phyloP scores from a whole-genome alignment of 2,113 vertebrate species.

The Anthoscopus minutus region DNA sequence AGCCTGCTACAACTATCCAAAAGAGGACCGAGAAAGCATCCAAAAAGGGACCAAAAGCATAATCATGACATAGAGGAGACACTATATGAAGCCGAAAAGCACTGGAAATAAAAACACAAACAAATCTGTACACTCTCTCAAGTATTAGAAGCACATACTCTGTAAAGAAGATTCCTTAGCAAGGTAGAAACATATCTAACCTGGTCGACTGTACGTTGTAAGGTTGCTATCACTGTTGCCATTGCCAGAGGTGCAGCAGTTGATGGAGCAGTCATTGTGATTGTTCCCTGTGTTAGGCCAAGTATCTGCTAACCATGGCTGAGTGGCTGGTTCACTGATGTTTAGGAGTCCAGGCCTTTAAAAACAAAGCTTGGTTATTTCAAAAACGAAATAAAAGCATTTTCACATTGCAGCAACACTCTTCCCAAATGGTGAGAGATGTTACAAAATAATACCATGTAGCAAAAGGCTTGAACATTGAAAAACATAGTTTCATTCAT shows the following conservation, averaged over 20 bases:
- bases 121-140: not conserved
- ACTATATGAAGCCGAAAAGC: not conserved
- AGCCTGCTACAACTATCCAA: not conserved
- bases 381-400: not conserved
- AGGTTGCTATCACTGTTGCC: conserved; percentile 97
- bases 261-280: conserved; percentile 97
- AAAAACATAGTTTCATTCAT: not conserved
- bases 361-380: conserved; percentile 21
- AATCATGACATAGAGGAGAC: not conserved
- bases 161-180: not conserved
- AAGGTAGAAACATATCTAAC: conserved; percentile 71
- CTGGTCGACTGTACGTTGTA: conserved; percentile 95
- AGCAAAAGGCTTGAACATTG: not conserved
- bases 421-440: not conserved
- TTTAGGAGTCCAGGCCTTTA: conserved; percentile 93
- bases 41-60: not conserved
- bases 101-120: not conserved
- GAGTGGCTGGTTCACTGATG: conserved; percentile 87
- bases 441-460: not conserved
- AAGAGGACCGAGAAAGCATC: not conserved
- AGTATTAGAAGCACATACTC: not conserved
- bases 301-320: conserved; percentile 96
- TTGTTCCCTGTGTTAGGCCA: conserved; percentile 97
- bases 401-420: not conserved
- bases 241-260: conserved; percentile 90